Conservation (phyloP, 2,113 vertebrate species). For the Columba janthina region DNA sequence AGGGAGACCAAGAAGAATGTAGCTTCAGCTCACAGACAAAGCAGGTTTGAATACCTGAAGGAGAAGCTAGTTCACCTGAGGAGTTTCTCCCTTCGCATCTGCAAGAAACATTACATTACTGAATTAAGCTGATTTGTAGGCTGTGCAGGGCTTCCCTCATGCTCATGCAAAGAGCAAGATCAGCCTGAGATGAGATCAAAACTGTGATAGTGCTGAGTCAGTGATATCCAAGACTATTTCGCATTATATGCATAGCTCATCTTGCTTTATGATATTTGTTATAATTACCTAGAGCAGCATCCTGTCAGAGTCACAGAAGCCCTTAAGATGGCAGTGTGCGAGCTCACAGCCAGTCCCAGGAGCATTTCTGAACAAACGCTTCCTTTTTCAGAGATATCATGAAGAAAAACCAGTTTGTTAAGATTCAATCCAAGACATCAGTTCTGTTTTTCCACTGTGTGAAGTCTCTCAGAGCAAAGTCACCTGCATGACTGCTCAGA, state of each 20-base stretch:
- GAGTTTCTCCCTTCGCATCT: not conserved
- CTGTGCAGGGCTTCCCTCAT: not conserved
- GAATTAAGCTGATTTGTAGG: not conserved
- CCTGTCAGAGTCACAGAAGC: not conserved
- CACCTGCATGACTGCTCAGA: not conserved
- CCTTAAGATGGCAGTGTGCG: constrained; percentile 42
- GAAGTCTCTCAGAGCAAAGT: not conserved
- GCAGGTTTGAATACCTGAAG: not conserved
- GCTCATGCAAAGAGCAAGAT: not conserved
- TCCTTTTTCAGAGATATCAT: not conserved
- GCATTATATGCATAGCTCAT: not conserved
- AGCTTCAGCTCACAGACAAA: not conserved
- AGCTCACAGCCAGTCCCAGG: not conserved
- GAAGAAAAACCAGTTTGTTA: constrained; percentile 28
- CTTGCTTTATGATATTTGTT: not conserved
- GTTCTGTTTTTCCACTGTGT: not conserved
- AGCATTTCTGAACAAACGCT: not conserved
- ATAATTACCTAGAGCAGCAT: not conserved
- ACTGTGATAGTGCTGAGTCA: not conserved
- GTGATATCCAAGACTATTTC: not conserved
- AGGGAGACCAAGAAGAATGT: not conserved
- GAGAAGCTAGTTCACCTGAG: not conserved
- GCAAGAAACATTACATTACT: not conserved
- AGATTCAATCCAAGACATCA: not conserved
- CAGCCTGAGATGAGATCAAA: not conserved